A percentile compares a stretch with the other conserved stretches of the same genome.
phyloP scores from a whole-genome alignment of 1,140 invertebrate species.

The Dendrolimus punctatus region DNA sequence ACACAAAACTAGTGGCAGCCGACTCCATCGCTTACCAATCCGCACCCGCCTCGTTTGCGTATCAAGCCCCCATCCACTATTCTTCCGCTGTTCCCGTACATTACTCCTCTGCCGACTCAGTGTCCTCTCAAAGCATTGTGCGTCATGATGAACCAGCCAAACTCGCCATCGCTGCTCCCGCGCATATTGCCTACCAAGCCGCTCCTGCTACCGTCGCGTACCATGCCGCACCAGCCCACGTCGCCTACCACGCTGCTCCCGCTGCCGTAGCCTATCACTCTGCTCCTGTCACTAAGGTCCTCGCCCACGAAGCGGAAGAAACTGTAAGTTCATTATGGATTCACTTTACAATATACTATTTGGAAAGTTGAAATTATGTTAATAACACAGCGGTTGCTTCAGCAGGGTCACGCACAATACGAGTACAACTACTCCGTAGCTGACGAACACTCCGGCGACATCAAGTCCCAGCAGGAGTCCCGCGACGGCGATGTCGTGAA shows the following conservation, averaged over 20 bases:
- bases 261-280: not conserved
- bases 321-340: conserved; percentile 8
- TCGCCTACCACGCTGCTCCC: conserved; percentile 58
- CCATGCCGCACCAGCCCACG: conserved; percentile 67
- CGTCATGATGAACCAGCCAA: conserved; percentile 24
- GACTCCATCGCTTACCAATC: conserved; percentile 61
- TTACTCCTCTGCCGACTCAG: conserved; percentile 33
- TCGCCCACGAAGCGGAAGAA: conserved; percentile 8
- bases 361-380: not conserved
- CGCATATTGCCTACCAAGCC: conserved; percentile 33
- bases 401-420: conserved; percentile 59
- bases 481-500: conserved; percentile 71
- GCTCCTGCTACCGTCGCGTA: conserved; percentile 72
- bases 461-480: conserved; percentile 69
- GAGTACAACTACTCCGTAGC: conserved; percentile 70
- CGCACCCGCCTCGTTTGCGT: conserved; percentile 34
- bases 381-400: not conserved
- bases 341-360: not conserved
- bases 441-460: conserved; percentile 67
- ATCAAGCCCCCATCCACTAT: conserved; percentile 18
- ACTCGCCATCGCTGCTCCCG: conserved; percentile 20
- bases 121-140: conserved; percentile 43
- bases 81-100: conserved; percentile 18
- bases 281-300: conserved; percentile 6
- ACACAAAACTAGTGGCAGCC: conserved; percentile 20